Percentiles rank a stretch among this genome's conserved stretches.
phyloP scores from a whole-genome alignment of 2,888 invertebrate genomes.

The Melikaiella ostensackeni region DNA sequence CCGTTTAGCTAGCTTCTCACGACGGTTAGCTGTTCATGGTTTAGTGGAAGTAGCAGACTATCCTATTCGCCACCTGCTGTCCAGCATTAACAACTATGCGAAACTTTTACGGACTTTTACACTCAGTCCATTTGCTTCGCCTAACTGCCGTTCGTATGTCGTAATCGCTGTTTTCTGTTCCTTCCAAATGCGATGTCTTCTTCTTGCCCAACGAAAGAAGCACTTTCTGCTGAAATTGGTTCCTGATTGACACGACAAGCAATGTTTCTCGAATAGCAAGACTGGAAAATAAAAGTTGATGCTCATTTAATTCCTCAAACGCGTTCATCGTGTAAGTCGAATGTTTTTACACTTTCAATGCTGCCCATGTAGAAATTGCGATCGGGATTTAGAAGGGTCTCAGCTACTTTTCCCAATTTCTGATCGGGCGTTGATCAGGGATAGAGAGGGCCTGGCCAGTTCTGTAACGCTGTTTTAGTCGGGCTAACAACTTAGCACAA shows the following conservation, averaged over 20 bases:
- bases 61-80: conserved; percentile 32
- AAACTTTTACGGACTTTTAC: conserved; percentile 12
- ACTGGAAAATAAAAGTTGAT: conserved; percentile 1
- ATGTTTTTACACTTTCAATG: no score
- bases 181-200: conserved; percentile 2
- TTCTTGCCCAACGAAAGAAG: background rate
- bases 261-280: no score
- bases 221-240: background rate
- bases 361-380: no score
- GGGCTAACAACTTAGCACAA: no score
- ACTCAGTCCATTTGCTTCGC: conserved; percentile 19
- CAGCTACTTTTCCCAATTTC: no score
- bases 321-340: no score
- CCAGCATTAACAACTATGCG: conserved; percentile 9
- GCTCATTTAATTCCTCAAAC: background rate
- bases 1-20: conserved; percentile 25
- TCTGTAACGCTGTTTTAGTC: no score
- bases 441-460: no score
- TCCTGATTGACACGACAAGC: background rate
- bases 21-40: background rate
- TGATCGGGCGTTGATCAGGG: no score
- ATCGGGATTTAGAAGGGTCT: no score
- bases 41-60: conserved; percentile 2
- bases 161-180: conserved; percentile 19
- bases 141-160: background rate